These are phyloP conservation scores for Lates calcarifer DNA, from an alignment of 2,113 vertebrate species.

Conservation along the genomic window DNA sequence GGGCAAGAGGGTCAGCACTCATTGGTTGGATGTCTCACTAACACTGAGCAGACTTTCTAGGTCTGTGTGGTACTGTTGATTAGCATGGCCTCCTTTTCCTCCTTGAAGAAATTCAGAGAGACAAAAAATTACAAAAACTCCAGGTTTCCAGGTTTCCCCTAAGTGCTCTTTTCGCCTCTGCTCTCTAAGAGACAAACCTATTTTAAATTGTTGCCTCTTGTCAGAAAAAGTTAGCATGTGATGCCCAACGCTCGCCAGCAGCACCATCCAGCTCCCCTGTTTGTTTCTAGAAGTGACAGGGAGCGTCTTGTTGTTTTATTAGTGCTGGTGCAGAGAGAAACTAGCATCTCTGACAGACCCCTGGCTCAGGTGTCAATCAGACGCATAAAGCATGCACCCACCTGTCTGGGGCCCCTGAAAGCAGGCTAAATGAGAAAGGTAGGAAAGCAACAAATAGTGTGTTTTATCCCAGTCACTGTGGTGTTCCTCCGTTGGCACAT, in stretches of 20 bases:
- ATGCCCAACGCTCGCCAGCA: constrained; percentile 11
- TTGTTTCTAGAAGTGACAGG: constrained; percentile 51
- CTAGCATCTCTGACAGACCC: constrained; percentile 36
- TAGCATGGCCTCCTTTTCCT: constrained; percentile 8
- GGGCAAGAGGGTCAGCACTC: neutral
- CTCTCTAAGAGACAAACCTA: constrained; percentile 42
- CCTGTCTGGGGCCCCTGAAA: constrained; percentile 8
- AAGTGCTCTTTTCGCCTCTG: constrained; percentile 27
- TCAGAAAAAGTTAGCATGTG: constrained; percentile 59
- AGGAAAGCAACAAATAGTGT: constrained; percentile 37
- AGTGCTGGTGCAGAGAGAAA: constrained; percentile 42
- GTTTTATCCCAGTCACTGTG: constrained; percentile 39
- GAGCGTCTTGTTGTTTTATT: constrained; percentile 71
- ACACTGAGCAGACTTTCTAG: neutral
- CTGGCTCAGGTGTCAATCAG: constrained; percentile 61
- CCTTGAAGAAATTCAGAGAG: neutral
- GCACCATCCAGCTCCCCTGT: constrained; percentile 11
- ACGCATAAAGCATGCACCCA: constrained; percentile 55
- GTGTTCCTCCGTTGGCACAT: neutral
- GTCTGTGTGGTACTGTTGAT: neutral
- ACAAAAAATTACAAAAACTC: neutral
- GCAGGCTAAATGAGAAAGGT: constrained; percentile 30
- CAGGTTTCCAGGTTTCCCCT: neutral
- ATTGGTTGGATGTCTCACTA: constrained; percentile 8
- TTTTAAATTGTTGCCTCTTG: constrained; percentile 53